Evolutionary conservation across 1,140 invertebrate species (phyloP), one percentile per base, ranked within the genome.

Genomic region (Trachymyrmex cornetzi): DNA sequence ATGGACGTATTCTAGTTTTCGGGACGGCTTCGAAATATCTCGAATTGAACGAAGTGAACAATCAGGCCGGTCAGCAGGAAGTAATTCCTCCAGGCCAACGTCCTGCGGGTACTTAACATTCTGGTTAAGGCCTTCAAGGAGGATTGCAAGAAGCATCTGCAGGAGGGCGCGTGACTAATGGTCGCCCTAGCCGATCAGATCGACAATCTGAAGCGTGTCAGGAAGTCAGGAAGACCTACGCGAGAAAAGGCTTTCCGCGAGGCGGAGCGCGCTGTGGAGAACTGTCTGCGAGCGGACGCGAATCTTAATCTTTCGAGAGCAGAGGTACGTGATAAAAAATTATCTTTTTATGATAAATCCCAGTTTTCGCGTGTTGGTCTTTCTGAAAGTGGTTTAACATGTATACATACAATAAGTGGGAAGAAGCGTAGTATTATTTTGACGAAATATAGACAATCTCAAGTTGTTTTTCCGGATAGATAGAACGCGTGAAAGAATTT

Each of bases 31-130:
- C 27, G 2, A 27, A 27, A 27, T 27, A 27, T 27, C 27, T 27
- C 93, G 99, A 99, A 96, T 96, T 99, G 86, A 98, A 98, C 94
- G 99, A 99, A n/a, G n/a, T n/a, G n/a, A n/a, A n/a, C n/a, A n/a
- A n/a, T 95, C 96, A 99, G 93, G 99, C 99, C n/a, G 98, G 98
- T 19, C 98, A 99, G 95, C 98, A 99, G 93, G 99, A 99, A 95
- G 97, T 99, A 3, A 98, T 99, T 66, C 94, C 96, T 99, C 82
- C 97, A 98, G 92, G 96, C 96, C 3, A 97, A 97, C 94, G 98
- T 99, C 48, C 97, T 98, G 30, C 97, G 97, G 92, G 98, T 99
- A 94, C 96, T 99, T 89, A 97, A 97, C 88, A 96, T 97, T 84
- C 96, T 99, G 88, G 97, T 98, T 61, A 98, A 98, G 95, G 98